Evolutionary conservation across 2,113 vertebrate species (phyloP).

Genomic region (Dasyprocta punctata): DNA sequence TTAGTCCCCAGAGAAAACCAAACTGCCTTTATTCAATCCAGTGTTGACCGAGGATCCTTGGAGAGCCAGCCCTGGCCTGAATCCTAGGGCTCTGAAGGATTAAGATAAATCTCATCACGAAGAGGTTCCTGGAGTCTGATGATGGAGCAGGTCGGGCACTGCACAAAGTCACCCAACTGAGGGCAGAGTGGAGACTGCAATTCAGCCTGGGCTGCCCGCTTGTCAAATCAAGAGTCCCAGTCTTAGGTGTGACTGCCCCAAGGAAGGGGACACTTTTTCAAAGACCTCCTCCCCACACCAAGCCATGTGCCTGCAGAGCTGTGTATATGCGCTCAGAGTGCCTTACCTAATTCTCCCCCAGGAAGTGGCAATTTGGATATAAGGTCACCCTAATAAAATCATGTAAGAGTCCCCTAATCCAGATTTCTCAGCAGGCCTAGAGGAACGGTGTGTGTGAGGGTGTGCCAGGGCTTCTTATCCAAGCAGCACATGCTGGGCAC

Average conservation of each 20-base stretch:
- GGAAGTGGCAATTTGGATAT: not conserved
- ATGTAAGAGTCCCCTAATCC: not conserved
- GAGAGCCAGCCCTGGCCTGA: not conserved
- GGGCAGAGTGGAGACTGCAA: not conserved
- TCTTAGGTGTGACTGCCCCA: not conserved
- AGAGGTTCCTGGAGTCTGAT: too few relatives aligned
- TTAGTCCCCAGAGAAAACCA: not conserved
- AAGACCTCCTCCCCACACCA: not conserved
- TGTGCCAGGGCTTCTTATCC: too few relatives aligned
- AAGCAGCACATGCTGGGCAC: not conserved
- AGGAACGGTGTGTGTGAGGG: not conserved
- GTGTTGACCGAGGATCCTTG: not conserved
- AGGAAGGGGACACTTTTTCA: not conserved
- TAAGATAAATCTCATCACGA: not conserved
- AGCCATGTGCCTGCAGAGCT: fast-evolving
- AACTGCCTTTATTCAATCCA: not conserved
- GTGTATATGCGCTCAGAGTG: not conserved
- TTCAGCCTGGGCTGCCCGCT: not conserved
- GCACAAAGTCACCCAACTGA: not conserved
- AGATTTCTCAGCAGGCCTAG: not conserved
- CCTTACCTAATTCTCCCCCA: not conserved
- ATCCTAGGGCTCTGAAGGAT: not conserved
- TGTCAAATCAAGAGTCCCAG: not conserved
- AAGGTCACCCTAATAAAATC: not conserved
- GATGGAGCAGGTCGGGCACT: not conserved